Percentiles rank a stretch among this genome's conserved stretches.
These are phyloP conservation scores for Papilio demoleus DNA, from an alignment of 2,888 invertebrate species.

Conservation along the genomic window DNA sequence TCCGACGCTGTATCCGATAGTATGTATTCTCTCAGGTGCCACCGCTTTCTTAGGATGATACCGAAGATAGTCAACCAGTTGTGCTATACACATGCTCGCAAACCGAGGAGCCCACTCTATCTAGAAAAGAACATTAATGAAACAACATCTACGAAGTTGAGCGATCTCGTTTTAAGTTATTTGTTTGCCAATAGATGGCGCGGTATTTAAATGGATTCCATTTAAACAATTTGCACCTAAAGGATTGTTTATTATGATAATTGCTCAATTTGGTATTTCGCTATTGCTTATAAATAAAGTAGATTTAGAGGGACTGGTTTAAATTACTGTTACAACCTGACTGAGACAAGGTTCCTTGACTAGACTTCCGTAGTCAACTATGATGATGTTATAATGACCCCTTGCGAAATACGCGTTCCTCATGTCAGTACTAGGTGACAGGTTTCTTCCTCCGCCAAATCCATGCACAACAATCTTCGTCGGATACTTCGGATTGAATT, in stretches of 20 bases:
- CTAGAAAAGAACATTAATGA: constrained; percentile 55
- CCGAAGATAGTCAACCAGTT: constrained; percentile 90
- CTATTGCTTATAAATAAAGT: background rate
- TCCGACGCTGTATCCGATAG: constrained; percentile 94
- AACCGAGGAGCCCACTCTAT: constrained; percentile 86
- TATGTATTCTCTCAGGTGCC: constrained; percentile 88
- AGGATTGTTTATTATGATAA: background rate
- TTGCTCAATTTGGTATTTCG: background rate
- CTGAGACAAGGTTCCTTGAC: constrained; percentile 93
- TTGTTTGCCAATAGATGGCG: background rate
- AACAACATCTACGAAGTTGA: background rate
- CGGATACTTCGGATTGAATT: constrained; percentile 90
- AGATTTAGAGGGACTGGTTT: background rate
- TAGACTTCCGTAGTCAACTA: constrained; percentile 92
- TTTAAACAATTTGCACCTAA: background rate
- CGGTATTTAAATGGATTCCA: background rate
- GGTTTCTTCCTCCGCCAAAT: constrained; percentile 92
- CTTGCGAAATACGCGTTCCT: constrained; percentile 91
- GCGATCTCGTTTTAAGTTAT: background rate
- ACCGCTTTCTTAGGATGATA: constrained; percentile 89
- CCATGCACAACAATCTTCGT: constrained; percentile 96
- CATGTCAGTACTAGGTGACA: constrained; percentile 93
- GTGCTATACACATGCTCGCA: constrained; percentile 89
- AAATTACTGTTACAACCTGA: constrained; percentile 76
- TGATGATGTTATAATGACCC: constrained; percentile 93